Evolutionary conservation across 2,888 invertebrate species (phyloP), one percentile per base, ranked within the genome.

Genomic region (Stenotaenia linearis): DNA sequence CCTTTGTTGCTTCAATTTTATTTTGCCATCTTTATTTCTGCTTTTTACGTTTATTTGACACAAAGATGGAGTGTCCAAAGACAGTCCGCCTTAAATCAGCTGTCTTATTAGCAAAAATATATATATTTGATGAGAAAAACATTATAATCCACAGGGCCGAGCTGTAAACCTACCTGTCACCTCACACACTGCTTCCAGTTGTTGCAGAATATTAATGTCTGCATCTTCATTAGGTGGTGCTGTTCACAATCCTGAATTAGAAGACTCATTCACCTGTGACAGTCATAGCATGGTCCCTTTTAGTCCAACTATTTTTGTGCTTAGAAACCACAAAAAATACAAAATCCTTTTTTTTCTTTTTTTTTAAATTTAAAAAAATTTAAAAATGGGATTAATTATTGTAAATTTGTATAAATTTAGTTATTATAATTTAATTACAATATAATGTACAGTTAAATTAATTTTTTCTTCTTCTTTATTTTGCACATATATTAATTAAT

Each of bases 151-250:
- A 75, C 75, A 75, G 75, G 75, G 35, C 75, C 75, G 75, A 75
- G 30, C 75, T 75, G 75, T 75, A 75, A 75, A n/a, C n/a, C 45
- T 45, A 45, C 45, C 12, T 45, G 45, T 45, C 45, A 56, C 56
- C 6, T 7, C 30, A n/a, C 75, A 56, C 75, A 32, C 75, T 75
- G 30, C 75, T 75, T 75, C 75, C 75, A 28, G 30, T 35, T 75
- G 12, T 32, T 32, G 75, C 35, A 35, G 75, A 75, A 75, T 75
- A 75, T 75, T 75, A 75, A 75, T 75, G 30, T 75, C 32, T 75
- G 75, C 75, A 75, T 75, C 75, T 75, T 32, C 75, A 75, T 18
- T 75, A 75, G 75, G 75, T 75, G 32, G 75, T 75, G 75, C 75
- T 75, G 75, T 75, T 32, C 75, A 75, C 32, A n/a, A 28, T 32